phyloP scores from a whole-genome alignment of 2,888 invertebrate species.

The Diaperis boleti region DNA sequence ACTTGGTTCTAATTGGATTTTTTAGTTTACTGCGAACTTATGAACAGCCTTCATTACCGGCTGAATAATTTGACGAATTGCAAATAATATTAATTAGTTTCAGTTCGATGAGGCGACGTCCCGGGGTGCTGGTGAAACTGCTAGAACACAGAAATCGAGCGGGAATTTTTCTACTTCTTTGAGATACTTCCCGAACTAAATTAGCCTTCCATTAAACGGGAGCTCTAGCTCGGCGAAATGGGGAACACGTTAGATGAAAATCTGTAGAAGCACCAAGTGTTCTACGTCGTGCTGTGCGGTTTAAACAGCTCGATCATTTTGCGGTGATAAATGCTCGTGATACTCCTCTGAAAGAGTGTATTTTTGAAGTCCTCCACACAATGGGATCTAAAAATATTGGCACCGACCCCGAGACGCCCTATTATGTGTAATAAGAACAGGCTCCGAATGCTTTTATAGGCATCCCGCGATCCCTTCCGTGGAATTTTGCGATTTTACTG shows the following conservation, averaged over 20 bases:
- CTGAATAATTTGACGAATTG: conserved; percentile 16
- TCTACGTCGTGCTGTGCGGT: too few species aligned
- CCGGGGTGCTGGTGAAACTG: neutral
- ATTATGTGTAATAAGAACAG: conserved; percentile 18
- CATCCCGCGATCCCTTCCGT: conserved; percentile 8
- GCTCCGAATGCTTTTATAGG: conserved; percentile 10
- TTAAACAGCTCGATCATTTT: too few species aligned
- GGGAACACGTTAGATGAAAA: conserved; percentile 8
- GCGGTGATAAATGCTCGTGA: neutral
- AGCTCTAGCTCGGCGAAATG: conserved; percentile 19
- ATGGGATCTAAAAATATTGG: conserved; percentile 13
- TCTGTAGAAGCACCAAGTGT: too few species aligned
- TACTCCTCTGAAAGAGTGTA: neutral
- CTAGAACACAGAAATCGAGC: neutral
- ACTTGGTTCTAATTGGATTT: conserved; percentile 30
- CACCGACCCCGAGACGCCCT: conserved; percentile 12
- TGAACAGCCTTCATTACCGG: neutral
- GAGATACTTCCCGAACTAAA: conserved; percentile 25
- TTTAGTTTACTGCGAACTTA: conserved; percentile 2
- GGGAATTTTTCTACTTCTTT: conserved; percentile 18
- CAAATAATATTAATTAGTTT: conserved; percentile 25
- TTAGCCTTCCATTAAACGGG: conserved; percentile 28
- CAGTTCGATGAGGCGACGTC: conserved; percentile 6
- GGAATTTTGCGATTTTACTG: conserved; percentile 2
- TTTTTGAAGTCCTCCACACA: conserved; percentile 1